phyloP scores from a whole-genome alignment of 1,140 invertebrate species.

The Macrosteles quadrilineatus region DNA sequence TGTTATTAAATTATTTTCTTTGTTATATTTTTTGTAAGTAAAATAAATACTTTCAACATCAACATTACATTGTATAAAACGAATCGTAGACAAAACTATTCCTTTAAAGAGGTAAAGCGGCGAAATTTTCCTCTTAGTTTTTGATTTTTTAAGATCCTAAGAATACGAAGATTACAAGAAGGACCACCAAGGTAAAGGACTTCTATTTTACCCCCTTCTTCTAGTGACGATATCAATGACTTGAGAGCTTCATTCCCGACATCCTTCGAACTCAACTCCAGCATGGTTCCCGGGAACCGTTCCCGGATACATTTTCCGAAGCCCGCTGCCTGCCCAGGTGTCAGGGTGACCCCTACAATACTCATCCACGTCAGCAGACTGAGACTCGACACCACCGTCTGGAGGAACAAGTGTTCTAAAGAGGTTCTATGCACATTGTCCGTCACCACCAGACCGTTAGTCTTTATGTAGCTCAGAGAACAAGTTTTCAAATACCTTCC shows the following conservation, averaged over 20 bases:
- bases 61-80: too few relatives aligned
- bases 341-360: slow-evolving; percentile 50
- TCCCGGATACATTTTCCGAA: slow-evolving; percentile 53
- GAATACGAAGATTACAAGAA: slow-evolving; percentile 42
- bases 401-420: slow-evolving; percentile 52
- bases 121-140: slow-evolving; percentile 30
- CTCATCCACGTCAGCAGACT: slow-evolving; percentile 52
- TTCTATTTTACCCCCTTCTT: slow-evolving; percentile 52
- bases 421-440: slow-evolving; percentile 46
- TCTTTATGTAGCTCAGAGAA: slow-evolving; percentile 50
- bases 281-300: slow-evolving; percentile 48
- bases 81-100: too few relatives aligned
- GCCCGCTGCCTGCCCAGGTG: slow-evolving; percentile 48
- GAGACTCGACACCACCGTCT: slow-evolving; percentile 50
- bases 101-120: slow-evolving; percentile 31
- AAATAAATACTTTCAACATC: too few relatives aligned
- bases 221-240: slow-evolving; percentile 49
- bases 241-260: slow-evolving; percentile 51
- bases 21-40: too few relatives aligned
- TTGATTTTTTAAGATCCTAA: slow-evolving; percentile 31
- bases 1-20: too few relatives aligned
- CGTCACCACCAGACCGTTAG: slow-evolving; percentile 49
- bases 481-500: slow-evolving; percentile 50
- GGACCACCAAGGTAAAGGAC: slow-evolving; percentile 52
- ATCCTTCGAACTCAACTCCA: slow-evolving; percentile 53